Evolutionary conservation across 2,797 vertebrate genomes (phyloP), one percentile per base, ranked within the genome.

Genomic region (Pelochelys cantorii): DNA sequence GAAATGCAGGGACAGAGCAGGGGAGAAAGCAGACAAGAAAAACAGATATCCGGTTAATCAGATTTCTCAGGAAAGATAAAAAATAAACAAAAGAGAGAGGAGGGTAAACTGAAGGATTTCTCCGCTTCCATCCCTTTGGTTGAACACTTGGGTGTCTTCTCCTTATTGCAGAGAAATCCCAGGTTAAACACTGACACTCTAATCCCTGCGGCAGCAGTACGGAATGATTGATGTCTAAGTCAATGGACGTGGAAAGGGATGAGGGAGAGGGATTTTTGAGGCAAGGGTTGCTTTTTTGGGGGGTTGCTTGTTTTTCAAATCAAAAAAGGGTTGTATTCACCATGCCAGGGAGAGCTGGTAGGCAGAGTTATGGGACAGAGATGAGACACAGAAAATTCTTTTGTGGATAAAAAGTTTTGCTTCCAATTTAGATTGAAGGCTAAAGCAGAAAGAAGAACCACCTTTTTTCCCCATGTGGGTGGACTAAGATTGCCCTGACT

Each of bases 41-140:
- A 98, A 99, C 98, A 99, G 98, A 99, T 98, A 99, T 98, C 98
- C 97, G 96, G 98, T 99, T 99, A 99, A 98, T 98, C 98, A 98
- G 98, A 98, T 98, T 98, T 98, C 98, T 97, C 79, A 65, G 87
- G 97, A 96, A 97, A 97, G 97, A 92, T 97, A 97, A 85, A 48
- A 96, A 48, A 92, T 90, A 97, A 97, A 97, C 98, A 97, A 96
- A 98, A 97, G 37, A 37, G 82, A 68, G 88, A 91, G 95, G 92
- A 31, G 90, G 88, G 81, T 53, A 11, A 86, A 53, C 54, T 59
- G 91, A 57, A 83, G 91, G 93, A 85, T 34, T 93, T 95, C 96
- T 97, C 95, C 27, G 3, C 93, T 96, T 77, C 88, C 65, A 1
- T 86, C 94, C 96, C 96, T 95, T 91, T 6, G 91, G 83, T 90